Evolutionary conservation across 2,797 vertebrate genomes (phyloP).

Genomic region (Phataginus tricuspis): DNA sequence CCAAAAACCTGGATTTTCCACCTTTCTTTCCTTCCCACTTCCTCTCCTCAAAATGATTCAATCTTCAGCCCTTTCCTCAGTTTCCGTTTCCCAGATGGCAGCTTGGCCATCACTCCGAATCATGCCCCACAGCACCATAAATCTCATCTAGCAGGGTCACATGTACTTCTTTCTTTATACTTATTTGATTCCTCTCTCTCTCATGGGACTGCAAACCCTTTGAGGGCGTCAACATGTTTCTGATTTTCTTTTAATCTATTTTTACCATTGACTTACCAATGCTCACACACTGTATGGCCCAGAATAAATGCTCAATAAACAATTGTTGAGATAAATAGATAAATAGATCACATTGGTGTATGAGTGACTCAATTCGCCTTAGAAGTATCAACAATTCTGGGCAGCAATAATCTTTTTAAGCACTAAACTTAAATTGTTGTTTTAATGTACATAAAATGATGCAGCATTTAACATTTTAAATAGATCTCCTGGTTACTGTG

Average conservation of each 20-base stretch:
- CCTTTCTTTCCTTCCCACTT: not conserved
- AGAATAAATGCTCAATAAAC: not conserved
- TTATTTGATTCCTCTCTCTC: not conserved
- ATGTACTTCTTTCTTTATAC: not conserved
- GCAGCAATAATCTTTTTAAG: not conserved
- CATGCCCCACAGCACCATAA: fast-evolving
- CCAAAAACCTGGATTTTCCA: not conserved
- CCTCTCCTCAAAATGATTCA: not conserved
- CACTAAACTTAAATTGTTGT: not conserved
- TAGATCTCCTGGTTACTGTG: not conserved
- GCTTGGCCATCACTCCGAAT: not conserved
- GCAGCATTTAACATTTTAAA: not conserved
- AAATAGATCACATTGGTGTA: not conserved
- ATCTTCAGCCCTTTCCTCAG: not conserved
- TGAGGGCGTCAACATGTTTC: not conserved
- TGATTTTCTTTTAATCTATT: not conserved
- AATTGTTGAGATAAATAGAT: not conserved
- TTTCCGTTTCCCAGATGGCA: not conserved
- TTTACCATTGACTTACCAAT: not conserved
- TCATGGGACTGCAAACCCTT: not conserved
- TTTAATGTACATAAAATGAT: not conserved
- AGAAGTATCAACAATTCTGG: not conserved
- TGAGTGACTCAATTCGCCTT: not conserved
- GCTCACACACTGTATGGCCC: not conserved
- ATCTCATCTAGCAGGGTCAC: not conserved